Evolutionary conservation across 2,797 vertebrate genomes (phyloP).

Genomic region (Sebastes taczanowskii): DNA sequence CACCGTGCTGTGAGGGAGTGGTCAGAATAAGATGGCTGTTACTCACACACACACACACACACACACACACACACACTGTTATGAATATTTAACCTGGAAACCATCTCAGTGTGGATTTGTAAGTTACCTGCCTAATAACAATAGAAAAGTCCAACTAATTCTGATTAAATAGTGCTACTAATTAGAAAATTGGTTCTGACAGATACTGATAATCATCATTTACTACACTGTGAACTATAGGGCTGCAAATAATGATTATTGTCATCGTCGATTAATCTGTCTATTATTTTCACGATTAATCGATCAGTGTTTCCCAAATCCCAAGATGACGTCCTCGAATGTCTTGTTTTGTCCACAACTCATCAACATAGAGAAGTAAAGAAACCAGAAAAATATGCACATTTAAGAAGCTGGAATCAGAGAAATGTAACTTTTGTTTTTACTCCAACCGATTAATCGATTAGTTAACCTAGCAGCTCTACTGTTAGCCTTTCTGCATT

Average conservation of each 20-base stretch:
- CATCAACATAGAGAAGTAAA: too few relatives aligned
- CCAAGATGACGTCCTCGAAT: too few relatives aligned
- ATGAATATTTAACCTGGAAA: slow-evolving; percentile 69
- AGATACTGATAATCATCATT: background rate
- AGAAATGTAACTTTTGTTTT: too few relatives aligned
- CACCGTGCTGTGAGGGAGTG: slow-evolving; percentile 19
- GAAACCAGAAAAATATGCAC: too few relatives aligned
- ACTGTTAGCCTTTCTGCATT: background rate
- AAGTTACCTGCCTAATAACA: background rate
- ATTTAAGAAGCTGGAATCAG: too few relatives aligned
- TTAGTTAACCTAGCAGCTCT: too few relatives aligned
- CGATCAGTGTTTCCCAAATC: too few relatives aligned
- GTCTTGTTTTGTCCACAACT: too few relatives aligned
- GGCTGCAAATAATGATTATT: too few relatives aligned
- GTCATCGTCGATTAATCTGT: too few relatives aligned
- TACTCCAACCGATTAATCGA: too few relatives aligned
- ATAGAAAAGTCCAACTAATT: background rate
- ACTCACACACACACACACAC: background rate
- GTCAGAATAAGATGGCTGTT: background rate
- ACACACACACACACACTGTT: background rate
- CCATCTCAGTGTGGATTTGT: slow-evolving; percentile 13
- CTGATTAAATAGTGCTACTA: background rate
- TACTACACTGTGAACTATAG: background rate
- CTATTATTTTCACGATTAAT: too few relatives aligned
- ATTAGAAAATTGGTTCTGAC: background rate